A percentile compares a stretch with the other conserved stretches of the same genome.
phyloP scores from a whole-genome alignment of 1,140 invertebrate genomes.

The Aphaenogaster ashmeadi region DNA sequence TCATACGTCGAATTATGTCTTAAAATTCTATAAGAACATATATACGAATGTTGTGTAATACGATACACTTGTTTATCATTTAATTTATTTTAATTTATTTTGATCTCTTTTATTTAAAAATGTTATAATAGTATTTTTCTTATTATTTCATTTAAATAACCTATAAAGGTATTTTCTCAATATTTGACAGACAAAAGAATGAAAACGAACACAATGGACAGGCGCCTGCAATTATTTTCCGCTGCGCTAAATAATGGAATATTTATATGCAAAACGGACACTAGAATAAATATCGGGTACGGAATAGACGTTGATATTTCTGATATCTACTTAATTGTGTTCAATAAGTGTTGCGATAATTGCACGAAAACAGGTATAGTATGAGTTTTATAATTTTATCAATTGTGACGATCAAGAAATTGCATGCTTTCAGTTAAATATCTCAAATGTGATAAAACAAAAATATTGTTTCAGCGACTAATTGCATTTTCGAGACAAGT shows the following conservation, averaged over 20 bases:
- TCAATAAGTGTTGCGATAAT: background rate
- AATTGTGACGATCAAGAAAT: background rate
- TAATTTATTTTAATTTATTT: background rate
- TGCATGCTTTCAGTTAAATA: background rate
- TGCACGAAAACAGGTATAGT: constrained; percentile 23
- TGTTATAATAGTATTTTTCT: background rate
- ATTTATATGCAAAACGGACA: background rate
- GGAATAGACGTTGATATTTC: constrained; percentile 11
- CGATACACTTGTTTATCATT: background rate
- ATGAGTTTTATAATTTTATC: background rate
- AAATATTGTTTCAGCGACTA: constrained; percentile 6
- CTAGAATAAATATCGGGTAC: background rate
- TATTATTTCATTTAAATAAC: constrained; percentile 1
- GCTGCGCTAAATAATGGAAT: constrained; percentile 4
- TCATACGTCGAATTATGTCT: background rate
- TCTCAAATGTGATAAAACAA: background rate
- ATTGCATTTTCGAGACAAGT: background rate
- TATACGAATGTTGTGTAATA: background rate
- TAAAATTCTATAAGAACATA: background rate
- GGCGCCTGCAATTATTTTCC: background rate
- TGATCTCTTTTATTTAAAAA: constrained; percentile 11
- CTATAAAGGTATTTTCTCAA: background rate
- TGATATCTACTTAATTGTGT: background rate
- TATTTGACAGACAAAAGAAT: constrained; percentile 21
- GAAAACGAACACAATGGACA: background rate